These are phyloP conservation scores for Caenorhabditis doughertyi DNA, from an alignment of 2,888 invertebrate genomes.

Conservation along the genomic window DNA sequence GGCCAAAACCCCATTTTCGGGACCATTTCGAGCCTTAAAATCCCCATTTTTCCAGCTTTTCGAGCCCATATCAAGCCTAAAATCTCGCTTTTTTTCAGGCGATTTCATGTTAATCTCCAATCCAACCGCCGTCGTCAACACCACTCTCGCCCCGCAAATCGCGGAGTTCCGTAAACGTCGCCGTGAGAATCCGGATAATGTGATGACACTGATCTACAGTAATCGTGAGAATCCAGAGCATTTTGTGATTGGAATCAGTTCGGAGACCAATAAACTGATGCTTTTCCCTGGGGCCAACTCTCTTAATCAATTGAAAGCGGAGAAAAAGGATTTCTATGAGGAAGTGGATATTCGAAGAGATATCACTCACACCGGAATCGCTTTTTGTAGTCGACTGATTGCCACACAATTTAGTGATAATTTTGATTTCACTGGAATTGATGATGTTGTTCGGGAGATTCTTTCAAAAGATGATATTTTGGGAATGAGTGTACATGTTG, in stretches of 20 bases:
- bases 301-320: slow-evolving; percentile 59
- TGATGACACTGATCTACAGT: slow-evolving; percentile 74
- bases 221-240: slow-evolving; percentile 45
- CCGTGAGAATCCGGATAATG: slow-evolving; percentile 72
- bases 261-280: slow-evolving; percentile 66
- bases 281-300: slow-evolving; percentile 67
- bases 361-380: slow-evolving; percentile 73
- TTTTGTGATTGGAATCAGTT: slow-evolving; percentile 68
- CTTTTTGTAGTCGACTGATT: slow-evolving; percentile 75
- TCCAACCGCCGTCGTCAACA: slow-evolving; percentile 70
- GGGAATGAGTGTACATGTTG: slow-evolving; percentile 76
- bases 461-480: slow-evolving; percentile 79
- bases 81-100: slow-evolving; percentile 33
- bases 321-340: slow-evolving; percentile 68
- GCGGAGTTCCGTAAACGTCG: slow-evolving; percentile 69
- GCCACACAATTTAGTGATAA: slow-evolving; percentile 78
- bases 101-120: slow-evolving; percentile 78
- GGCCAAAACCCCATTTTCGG: too few species aligned
- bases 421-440: slow-evolving; percentile 77
- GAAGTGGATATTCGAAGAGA: slow-evolving; percentile 75
- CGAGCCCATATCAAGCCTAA: too few species aligned
- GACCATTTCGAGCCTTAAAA: too few species aligned
- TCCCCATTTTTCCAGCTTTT: neutral
- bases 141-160: slow-evolving; percentile 67
- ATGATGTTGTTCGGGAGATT: slow-evolving; percentile 79